Base-by-base conservation (phyloP, 2,113 vertebrate genomes). In the Oncorhynchus nerka region DNA sequence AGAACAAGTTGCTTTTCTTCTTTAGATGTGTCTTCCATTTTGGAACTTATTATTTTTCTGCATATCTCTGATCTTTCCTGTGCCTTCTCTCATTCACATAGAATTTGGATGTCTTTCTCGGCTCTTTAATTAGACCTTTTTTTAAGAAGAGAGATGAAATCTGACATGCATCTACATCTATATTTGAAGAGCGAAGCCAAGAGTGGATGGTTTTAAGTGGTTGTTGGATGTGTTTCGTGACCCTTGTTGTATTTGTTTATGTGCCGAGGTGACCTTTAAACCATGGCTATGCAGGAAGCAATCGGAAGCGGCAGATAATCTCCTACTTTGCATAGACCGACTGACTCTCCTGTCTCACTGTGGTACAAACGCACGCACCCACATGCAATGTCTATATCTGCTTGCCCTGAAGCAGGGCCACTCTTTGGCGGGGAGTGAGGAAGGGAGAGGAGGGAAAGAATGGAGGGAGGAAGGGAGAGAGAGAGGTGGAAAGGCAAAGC, bases 171-270 rank as follows among this genome's bases (percentile, higher is more conserved):
- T 75, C 39, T 89, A 45, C 9, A 45, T 19, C 51, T 55, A 83
- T 79, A 77, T 87, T 83, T 71, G 62, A 78, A 12, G 61, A 45
- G 67, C 81, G 75, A 70, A 81, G 80, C 49, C 15, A 15, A 11
- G 49, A 51, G 51, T 5, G 74, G 82, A 85, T 82, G 77, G 81
- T 84, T 78, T 48, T 68, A 78, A 59, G 68, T 39, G 75, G 84
- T 85, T 68, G 78, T 77, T 64, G 15, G 67, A 79, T 86, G 62
- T 84, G 86, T 88, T 87, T 83, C 61, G 72, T 91, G 88, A 90
- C 90, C 89, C 85, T 79, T 85, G 80, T 89, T 91, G 89, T 89
- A 89, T 92, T 92, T 92, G 90, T 89, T 92, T 91, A 81, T 70
- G 61, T 59, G 78, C 81, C 80, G 15, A 81, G 2, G 59, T 85